Evolutionary conservation across 2,888 invertebrate genomes (phyloP).

Genomic region (Drosophila setosimentum): DNA sequence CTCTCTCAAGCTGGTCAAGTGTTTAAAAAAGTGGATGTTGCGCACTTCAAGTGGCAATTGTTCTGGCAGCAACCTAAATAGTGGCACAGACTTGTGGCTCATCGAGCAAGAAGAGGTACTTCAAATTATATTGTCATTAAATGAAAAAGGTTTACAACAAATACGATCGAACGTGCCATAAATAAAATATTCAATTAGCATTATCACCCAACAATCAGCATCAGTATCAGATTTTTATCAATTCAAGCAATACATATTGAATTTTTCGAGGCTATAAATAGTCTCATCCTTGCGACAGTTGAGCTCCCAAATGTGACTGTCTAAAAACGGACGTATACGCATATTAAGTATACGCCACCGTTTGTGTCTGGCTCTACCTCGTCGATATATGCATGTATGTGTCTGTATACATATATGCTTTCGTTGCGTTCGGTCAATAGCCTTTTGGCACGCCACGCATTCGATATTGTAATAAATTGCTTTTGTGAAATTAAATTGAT

Average conservation of each 20-base stretch:
- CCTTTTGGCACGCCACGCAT: constrained; percentile 49
- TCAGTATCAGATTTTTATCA: constrained; percentile 32
- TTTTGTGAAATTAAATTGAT: constrained; percentile 80
- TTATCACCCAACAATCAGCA: constrained; percentile 28
- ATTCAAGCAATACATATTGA: constrained; percentile 21
- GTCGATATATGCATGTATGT: constrained; percentile 1
- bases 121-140: background rate
- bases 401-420: background rate
- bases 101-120: background rate
- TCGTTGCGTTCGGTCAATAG: constrained; percentile 52
- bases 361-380: constrained; percentile 3
- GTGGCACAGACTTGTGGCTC: background rate
- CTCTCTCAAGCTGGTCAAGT: constrained; percentile 11
- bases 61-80: constrained; percentile 19
- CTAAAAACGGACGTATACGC: constrained; percentile 9
- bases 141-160: background rate
- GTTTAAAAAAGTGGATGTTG: constrained; percentile 66
- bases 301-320: background rate
- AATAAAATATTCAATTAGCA: constrained; percentile 2
- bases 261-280: constrained; percentile 20
- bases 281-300: background rate
- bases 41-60: constrained; percentile 63
- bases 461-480: constrained; percentile 72
- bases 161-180: background rate
- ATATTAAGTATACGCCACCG: constrained; percentile 50